These are phyloP conservation scores for Cataglyphis albicans DNA, from an alignment of 2,888 invertebrate species.

Conservation along the genomic window DNA sequence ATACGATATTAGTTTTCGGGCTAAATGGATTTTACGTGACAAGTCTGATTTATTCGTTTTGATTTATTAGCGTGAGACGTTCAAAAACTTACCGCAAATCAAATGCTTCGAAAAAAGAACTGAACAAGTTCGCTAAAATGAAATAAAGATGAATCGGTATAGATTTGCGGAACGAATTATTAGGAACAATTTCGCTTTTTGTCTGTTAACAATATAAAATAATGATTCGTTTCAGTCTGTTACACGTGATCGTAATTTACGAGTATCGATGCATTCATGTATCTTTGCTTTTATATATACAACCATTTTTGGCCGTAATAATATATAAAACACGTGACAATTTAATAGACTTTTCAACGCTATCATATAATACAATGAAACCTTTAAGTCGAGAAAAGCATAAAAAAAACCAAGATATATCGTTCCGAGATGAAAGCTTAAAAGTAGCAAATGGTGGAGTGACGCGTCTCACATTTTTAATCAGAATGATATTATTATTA, in stretches of 20 bases:
- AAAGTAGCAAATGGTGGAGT: conserved; percentile 41
- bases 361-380: neutral
- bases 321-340: conserved; percentile 15
- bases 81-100: conserved; percentile 25
- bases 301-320: neutral
- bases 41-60: conserved; percentile 31
- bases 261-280: neutral
- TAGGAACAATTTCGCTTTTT: conserved; percentile 42
- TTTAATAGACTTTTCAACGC: neutral
- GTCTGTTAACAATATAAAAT: conserved; percentile 15
- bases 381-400: conserved; percentile 32
- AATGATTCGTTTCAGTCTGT: conserved; percentile 51
- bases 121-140: conserved; percentile 15
- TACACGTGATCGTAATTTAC: conserved; percentile 35
- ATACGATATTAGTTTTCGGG: conserved; percentile 32
- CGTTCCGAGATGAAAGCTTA: conserved; percentile 35
- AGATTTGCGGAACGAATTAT: conserved; percentile 25
- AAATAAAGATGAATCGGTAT: conserved; percentile 13
- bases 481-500: conserved; percentile 50
- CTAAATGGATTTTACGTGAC: conserved; percentile 27
- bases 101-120: conserved; percentile 11
- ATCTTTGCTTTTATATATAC: conserved; percentile 6
- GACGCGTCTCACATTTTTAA: conserved; percentile 51
- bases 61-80: conserved; percentile 44
- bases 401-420: conserved; percentile 17